These are phyloP conservation scores for Zaprionus ghesquierei DNA, from an alignment of 1,140 invertebrate species.

Conservation along the genomic window DNA sequence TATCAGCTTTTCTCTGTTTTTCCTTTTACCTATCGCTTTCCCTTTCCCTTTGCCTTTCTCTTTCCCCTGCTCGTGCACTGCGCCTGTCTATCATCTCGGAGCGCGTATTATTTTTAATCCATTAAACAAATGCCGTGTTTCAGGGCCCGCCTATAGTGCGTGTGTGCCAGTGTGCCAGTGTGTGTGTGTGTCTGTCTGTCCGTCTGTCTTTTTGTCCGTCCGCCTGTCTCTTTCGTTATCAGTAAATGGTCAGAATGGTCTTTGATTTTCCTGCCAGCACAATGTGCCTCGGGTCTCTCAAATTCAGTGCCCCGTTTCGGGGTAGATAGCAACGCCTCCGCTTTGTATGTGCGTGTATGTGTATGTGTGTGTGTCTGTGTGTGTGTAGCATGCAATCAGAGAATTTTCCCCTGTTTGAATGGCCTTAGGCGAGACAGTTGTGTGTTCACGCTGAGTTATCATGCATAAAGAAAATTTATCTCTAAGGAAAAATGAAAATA, in stretches of 20 bases:
- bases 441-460: constrained; percentile 65
- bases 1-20: constrained; percentile 43
- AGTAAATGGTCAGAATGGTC: constrained; percentile 65
- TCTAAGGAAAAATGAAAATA: constrained; percentile 49
- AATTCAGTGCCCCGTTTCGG: constrained; percentile 16
- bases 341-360: not conserved
- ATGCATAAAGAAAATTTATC: constrained; percentile 53
- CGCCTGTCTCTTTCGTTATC: constrained; percentile 48
- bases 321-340: constrained; percentile 68
- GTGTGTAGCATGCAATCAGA: constrained; percentile 54
- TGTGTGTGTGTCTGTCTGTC: not conserved
- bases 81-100: constrained; percentile 8
- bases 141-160: constrained; percentile 35
- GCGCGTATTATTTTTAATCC: constrained; percentile 77
- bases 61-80: not conserved
- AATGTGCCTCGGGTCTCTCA: constrained; percentile 32
- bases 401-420: constrained; percentile 19
- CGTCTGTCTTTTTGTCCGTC: constrained; percentile 18
- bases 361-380: constrained; percentile 3
- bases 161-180: not conserved
- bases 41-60: constrained; percentile 9
- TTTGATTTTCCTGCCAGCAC: constrained; percentile 58
- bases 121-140: constrained; percentile 78
- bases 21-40: constrained; percentile 6
- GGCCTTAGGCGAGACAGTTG: constrained; percentile 25